phyloP scores from a whole-genome alignment of 2,888 invertebrate species.

The Dynastes grantii region DNA sequence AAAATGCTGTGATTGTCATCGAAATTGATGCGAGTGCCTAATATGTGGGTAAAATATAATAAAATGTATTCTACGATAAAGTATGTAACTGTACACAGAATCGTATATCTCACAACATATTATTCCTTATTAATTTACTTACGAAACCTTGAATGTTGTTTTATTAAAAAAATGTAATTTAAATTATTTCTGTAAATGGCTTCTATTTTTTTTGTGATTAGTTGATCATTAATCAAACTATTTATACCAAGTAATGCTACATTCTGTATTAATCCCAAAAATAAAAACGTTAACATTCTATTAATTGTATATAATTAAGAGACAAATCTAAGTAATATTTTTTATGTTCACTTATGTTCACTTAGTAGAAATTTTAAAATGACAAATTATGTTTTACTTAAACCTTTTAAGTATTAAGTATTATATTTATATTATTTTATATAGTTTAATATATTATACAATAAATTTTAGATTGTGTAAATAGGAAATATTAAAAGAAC shows the following conservation, averaged over 20 bases:
- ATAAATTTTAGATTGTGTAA: slow-evolving; percentile 10
- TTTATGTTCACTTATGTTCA: slow-evolving; percentile 11
- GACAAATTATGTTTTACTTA: slow-evolving; percentile 25
- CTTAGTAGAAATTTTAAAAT: background rate
- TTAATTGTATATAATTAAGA: slow-evolving; percentile 8
- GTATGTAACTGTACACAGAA: background rate
- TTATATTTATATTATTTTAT: slow-evolving; percentile 11
- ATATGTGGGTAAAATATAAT: slow-evolving; percentile 2
- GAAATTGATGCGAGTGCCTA: slow-evolving; percentile 13
- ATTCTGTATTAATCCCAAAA: slow-evolving; percentile 8
- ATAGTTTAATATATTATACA: background rate
- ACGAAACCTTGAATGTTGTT: no score
- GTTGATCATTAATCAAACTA: slow-evolving; percentile 1
- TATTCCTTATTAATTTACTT: no score
- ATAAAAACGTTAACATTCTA: slow-evolving; percentile 5
- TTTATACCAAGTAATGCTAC: slow-evolving; percentile 1
- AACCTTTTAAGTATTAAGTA: slow-evolving; percentile 19
- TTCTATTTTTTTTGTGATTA: background rate
- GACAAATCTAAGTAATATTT: slow-evolving; percentile 6
- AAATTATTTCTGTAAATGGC: no score
- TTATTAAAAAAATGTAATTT: no score
- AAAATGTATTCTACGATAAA: slow-evolving; percentile 2
- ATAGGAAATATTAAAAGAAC: slow-evolving; percentile 7
- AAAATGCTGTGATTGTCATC: slow-evolving; percentile 18
- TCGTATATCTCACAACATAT: no score